Evolutionary conservation across 2,888 invertebrate species (phyloP).

Genomic region (Acanthosepion pharaonis): DNA sequence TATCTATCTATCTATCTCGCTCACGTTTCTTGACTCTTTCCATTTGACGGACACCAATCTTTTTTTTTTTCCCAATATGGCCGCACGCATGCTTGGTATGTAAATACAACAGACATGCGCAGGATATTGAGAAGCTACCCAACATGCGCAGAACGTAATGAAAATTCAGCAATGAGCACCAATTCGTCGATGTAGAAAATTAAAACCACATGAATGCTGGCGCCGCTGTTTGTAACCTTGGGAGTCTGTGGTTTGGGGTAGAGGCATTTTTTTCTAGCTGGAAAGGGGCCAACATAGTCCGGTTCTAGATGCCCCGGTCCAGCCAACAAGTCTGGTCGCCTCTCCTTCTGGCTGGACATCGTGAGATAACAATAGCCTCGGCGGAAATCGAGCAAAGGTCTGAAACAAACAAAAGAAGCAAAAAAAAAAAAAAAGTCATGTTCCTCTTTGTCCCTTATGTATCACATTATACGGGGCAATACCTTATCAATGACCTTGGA

Average conservation of each 20-base stretch:
- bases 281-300: constrained; percentile 33
- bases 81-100: neutral
- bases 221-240: constrained; percentile 9
- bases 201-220: constrained; percentile 33
- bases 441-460: neutral
- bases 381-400: constrained; percentile 33
- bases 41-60: neutral
- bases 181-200: constrained; percentile 22
- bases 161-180: neutral
- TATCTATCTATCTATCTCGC: neutral
- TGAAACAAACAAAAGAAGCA: neutral
- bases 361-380: neutral
- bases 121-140: neutral
- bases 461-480: neutral
- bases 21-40: neutral
- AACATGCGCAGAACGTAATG: neutral
- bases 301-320: neutral
- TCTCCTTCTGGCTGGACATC: constrained; percentile 22
- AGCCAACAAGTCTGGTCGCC: constrained; percentile 12
- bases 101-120: neutral
- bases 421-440: neutral
- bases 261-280: neutral
- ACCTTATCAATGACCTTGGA: neutral
- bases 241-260: neutral
- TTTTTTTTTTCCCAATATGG: neutral